Conservation (phyloP, 2,113 vertebrate genomes). For the Amblyornis subalaris region DNA sequence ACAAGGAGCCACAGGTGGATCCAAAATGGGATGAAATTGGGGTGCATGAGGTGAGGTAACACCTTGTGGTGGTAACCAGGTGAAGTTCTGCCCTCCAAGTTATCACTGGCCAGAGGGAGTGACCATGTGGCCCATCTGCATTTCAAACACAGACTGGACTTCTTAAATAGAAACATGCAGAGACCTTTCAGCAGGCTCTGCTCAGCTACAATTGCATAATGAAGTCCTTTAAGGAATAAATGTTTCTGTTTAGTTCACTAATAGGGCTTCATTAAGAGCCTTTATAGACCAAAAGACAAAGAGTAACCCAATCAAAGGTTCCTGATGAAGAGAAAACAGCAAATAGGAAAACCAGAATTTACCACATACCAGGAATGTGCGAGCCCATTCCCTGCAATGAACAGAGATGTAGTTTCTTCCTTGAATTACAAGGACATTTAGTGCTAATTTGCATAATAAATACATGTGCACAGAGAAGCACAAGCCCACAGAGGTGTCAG, state of each 20-base stretch:
- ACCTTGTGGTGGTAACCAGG: not conserved
- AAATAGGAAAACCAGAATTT: not conserved
- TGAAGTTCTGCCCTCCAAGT: not conserved
- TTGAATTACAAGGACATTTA: not conserved
- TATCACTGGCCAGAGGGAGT: not conserved
- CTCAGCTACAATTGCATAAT: not conserved
- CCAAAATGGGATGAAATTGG: not conserved
- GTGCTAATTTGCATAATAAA: not conserved
- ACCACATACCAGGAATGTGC: not conserved
- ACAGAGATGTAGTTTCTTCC: not conserved
- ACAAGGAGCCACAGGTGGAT: not conserved
- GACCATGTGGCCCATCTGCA: fast-evolving
- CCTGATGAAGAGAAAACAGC: not conserved
- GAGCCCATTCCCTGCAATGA: not conserved
- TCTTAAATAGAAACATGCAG: not conserved
- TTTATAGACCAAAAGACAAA: slow-evolving; percentile 19
- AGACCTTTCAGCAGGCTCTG: slow-evolving; percentile 3
- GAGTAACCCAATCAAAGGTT: not conserved
- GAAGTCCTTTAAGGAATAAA: slow-evolving; percentile 14
- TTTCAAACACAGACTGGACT: not conserved
- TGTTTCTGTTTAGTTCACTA: slow-evolving; percentile 47
- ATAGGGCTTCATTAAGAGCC: not conserved
- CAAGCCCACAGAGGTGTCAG: not conserved
- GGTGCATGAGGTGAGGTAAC: fast-evolving
- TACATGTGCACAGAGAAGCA: not conserved